These are phyloP conservation scores for Hydrotaea cyrtoneurina DNA, from an alignment of 2,888 invertebrate species.

Conservation along the genomic window DNA sequence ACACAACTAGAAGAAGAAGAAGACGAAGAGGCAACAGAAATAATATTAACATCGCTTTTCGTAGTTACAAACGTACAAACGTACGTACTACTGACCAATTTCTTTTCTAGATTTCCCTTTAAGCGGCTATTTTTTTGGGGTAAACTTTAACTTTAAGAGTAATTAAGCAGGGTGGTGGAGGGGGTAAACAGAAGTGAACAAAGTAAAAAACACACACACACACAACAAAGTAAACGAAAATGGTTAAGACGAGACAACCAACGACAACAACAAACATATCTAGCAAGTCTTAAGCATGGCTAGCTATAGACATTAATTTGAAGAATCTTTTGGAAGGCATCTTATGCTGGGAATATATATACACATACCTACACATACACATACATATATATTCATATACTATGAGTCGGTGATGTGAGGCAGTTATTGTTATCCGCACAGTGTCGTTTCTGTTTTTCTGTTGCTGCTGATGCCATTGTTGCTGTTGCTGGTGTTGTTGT, in stretches of 20 bases:
- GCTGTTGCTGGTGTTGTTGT: constrained; percentile 21
- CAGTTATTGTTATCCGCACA: constrained; percentile 12
- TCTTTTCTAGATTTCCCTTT: constrained; percentile 37
- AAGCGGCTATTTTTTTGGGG: constrained; percentile 23
- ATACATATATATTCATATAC: neutral
- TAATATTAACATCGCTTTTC: neutral
- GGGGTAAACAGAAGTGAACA: neutral
- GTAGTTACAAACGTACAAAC: neutral
- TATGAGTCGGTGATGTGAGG: neutral
- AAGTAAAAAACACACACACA: neutral
- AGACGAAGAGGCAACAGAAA: neutral
- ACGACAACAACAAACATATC: neutral
- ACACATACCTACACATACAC: neutral
- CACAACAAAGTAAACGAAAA: neutral
- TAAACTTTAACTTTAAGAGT: neutral
- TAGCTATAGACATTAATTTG: neutral
- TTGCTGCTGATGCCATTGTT: constrained; percentile 36
- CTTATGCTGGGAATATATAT: neutral
- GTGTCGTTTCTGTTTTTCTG: too few species aligned
- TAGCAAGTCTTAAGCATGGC: neutral
- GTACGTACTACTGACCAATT: constrained; percentile 56
- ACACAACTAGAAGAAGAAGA: too few species aligned
- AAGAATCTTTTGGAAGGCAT: neutral
- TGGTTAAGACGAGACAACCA: neutral
- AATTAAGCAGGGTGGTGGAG: constrained; percentile 1